These are phyloP conservation scores for Homalodisca vitripennis DNA, from an alignment of 1,140 invertebrate species.

Conservation along the genomic window DNA sequence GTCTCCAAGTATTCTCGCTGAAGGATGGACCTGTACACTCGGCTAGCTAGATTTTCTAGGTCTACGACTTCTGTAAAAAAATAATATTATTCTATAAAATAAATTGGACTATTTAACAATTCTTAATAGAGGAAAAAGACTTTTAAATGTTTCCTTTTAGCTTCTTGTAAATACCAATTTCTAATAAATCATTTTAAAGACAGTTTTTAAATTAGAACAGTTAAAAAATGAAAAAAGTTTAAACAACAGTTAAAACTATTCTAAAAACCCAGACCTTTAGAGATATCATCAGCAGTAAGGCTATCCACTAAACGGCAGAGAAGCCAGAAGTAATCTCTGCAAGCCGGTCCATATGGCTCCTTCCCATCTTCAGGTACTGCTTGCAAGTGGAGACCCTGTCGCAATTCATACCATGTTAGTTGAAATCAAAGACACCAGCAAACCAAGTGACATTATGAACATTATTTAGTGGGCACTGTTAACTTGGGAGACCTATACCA, in stretches of 20 bases:
- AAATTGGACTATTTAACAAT: too few relatives aligned
- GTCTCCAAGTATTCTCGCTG: slow-evolving; percentile 79
- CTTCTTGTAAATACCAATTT: too few relatives aligned
- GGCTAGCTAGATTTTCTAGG: slow-evolving; percentile 71
- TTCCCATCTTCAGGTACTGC: slow-evolving; percentile 73
- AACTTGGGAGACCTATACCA: too few relatives aligned
- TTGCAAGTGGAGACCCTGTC: slow-evolving; percentile 52
- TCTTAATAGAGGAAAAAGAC: too few relatives aligned
- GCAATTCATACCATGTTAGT: slow-evolving; percentile 27
- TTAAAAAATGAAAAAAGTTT: background rate
- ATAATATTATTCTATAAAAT: too few relatives aligned
- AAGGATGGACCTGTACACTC: slow-evolving; percentile 71
- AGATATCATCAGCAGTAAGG: slow-evolving; percentile 67
- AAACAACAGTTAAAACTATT: background rate
- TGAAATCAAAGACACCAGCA: too few relatives aligned
- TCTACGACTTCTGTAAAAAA: slow-evolving; percentile 50
- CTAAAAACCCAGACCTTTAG: slow-evolving; percentile 64
- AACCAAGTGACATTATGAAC: too few relatives aligned
- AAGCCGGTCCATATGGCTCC: slow-evolving; percentile 89
- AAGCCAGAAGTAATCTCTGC: slow-evolving; percentile 92
- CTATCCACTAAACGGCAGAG: slow-evolving; percentile 84
- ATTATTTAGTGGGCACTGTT: too few relatives aligned
- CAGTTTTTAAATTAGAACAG: slow-evolving; percentile 15
- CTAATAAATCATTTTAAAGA: slow-evolving; percentile 27
- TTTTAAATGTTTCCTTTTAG: too few relatives aligned